Evolutionary conservation across 2,113 vertebrate genomes (phyloP), one percentile per base, ranked within the genome.

Genomic region (Coptodon rendalli): DNA sequence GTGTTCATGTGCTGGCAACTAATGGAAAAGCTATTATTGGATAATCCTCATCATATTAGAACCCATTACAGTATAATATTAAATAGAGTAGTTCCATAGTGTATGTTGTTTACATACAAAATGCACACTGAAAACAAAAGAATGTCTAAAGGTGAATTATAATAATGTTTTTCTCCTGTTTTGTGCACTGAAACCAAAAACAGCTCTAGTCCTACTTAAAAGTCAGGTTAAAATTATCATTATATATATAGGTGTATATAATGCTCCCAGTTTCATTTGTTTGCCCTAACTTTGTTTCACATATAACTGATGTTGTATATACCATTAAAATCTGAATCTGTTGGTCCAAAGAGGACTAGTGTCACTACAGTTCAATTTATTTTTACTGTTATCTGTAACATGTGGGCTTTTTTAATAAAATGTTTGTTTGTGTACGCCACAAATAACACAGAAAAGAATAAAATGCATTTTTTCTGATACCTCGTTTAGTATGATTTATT

Each of bases 31-130:
- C 9, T 27, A 19, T 76, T 50, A 76, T 29, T 50, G 73, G 73
- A 78, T 13, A 50, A 50, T 52, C 45, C 45, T 34, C 6, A 50
- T 50, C 71, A 31, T 78, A 78, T 5, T 19, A 52, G 10, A 78
- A 13, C 45, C 48, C 43, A 78, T 78, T 78, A 78, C 45, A n/a
- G 27, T 78, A 78, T 50, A 50, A 78, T 52, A 52, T 78, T 78
- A 52, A 50, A 50, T 78, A 12, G 2, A 78, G 27, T n/a, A 7
- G 6, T 78, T 1, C 10, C 24, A 31, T 50, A 31, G 71, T 31
- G 27, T 78, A 12, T 0, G 17, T 31, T 78, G 43, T 78, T 78
- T 78, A 78, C 71, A 50, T 50, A 31, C 6, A 50, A n/a, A 78
- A 31, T 29, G 14, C 22, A 31, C 27, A 50, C 27, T 13, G 45